Evolutionary conservation across 2,797 vertebrate species (phyloP), one percentile per base, ranked within the genome.

Genomic region (Gymnodraco acuticeps): DNA sequence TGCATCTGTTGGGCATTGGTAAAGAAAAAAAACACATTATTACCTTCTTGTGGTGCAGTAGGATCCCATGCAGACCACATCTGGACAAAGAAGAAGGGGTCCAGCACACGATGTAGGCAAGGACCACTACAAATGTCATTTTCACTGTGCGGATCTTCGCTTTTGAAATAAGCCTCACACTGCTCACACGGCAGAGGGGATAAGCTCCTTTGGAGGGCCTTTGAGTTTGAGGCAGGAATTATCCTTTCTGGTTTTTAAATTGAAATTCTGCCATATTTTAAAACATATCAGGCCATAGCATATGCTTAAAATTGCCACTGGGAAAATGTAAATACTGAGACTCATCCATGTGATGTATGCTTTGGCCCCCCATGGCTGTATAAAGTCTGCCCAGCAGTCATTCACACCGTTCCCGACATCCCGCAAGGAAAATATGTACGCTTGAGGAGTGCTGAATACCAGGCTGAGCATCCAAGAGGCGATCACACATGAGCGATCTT

Each of bases 11-110:
- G 20, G 51, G 33, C 48, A 51, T 10, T 50, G 33, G 7, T 33
- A 16, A 56, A 43, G 7, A 50, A 38, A 19, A 2, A 13, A 20
- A 42, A 31, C 3, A 38, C 19, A 16, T 20, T 12, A 74, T 83
- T 96, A 99, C 98, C 96, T 96, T 99, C 98, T 78, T 95, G 95
- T 2, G 98, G 98, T 7, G 98, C 96, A 0, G 96, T 85, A 1
- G 89, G 94, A 77, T 99, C 98, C 98, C 98, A 99, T 23, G 96
- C 98, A 0, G 97, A 97, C 98, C 98, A 99, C 98, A 99, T 98
- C 95, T 99, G 98, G 87, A 98, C 98, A 41, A 96, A 97, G 94
- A 99, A 99, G 90, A 99, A 99, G 0, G 98, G 3, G 98, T 98
- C 98, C 98, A 99, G 93, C 98, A 99, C 64, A 98, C 93, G 42